Base-by-base conservation (phyloP, 1,140 invertebrate genomes). In the Aricia agestis region DNA sequence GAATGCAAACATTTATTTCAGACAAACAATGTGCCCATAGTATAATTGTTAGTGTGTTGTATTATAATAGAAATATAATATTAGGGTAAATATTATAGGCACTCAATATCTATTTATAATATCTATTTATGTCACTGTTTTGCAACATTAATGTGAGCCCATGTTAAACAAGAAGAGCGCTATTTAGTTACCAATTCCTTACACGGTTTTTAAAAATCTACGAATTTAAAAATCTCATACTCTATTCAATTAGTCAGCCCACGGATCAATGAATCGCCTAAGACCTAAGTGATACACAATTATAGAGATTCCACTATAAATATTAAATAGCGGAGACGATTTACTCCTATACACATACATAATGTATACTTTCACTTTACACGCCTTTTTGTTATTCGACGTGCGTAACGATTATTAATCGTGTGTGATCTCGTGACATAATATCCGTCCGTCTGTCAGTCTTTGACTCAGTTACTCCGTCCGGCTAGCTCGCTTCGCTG, bases 381-480 rank as follows among this genome's bases (percentile, higher is more conserved):
- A 63, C 59, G 59, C 59, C 59, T 63, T 63, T 63, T 63, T 63
- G 59, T 63, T 63, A 63, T 63, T 63, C 59, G n/a, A 25, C 59
- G 18, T 17, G 59, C 59, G 59, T 63, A 63, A 63, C 59, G 18
- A 63, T 63, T 63, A 63, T 63, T 63, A 63, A 19, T 63, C 59
- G 59, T 63, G 59, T 63, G 59, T 63, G 59, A 63, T 19, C 59
- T 63, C 10, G 59, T 63, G 59, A 63, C 19, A 63, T 63, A 63
- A 63, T 19, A 63, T 63, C 59, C 59, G 18, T 63, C 18, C 11
- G 10, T 52, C 45, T 52, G 45, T 52, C 11, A 13, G 45, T 52
- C 10, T 52, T 11, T 3, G 25, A 2, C 45, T 52, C 45, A 9
- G 10, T 25, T 25, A 25, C 45, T 52, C 6, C 36, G 36, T 36